These are phyloP conservation scores for Cataglyphis altisquamis DNA, from an alignment of 2,888 invertebrate genomes.

Conservation along the genomic window DNA sequence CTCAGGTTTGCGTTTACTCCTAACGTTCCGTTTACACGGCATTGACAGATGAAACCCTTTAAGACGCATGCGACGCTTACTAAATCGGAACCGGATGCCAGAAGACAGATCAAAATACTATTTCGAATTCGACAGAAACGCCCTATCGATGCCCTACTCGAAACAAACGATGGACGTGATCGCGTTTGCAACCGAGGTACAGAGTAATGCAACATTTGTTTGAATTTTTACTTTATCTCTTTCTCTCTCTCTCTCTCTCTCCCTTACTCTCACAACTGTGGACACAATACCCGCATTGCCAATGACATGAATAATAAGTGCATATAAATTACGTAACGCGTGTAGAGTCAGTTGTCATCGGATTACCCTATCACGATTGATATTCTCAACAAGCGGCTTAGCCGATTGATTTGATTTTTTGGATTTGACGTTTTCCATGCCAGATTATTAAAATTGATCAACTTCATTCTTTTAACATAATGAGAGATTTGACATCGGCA, in stretches of 20 bases:
- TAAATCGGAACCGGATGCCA: slow-evolving; percentile 38
- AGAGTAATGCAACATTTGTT: slow-evolving; percentile 31
- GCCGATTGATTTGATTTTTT: neutral
- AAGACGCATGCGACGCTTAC: slow-evolving; percentile 49
- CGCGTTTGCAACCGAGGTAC: slow-evolving; percentile 25
- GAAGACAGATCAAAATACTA: slow-evolving; percentile 57
- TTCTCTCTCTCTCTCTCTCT: neutral
- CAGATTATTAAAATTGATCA: neutral
- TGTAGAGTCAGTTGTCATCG: slow-evolving; percentile 12
- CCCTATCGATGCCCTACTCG: neutral
- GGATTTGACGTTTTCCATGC: neutral
- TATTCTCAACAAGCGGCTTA: neutral
- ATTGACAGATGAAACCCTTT: slow-evolving; percentile 47
- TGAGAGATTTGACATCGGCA: neutral
- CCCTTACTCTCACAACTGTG: neutral
- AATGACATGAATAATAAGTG: slow-evolving; percentile 4
- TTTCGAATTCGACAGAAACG: slow-evolving; percentile 53
- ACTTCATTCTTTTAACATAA: neutral
- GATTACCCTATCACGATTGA: slow-evolving; percentile 9
- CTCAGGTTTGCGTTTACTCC: slow-evolving; percentile 39
- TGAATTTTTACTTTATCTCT: slow-evolving; percentile 12
- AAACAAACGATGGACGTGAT: slow-evolving; percentile 66
- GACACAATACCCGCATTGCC: neutral
- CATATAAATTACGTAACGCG: neutral
- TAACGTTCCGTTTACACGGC: slow-evolving; percentile 44